These are phyloP conservation scores for Nipponia nippon DNA, from an alignment of 2,113 vertebrate species.

Conservation along the genomic window DNA sequence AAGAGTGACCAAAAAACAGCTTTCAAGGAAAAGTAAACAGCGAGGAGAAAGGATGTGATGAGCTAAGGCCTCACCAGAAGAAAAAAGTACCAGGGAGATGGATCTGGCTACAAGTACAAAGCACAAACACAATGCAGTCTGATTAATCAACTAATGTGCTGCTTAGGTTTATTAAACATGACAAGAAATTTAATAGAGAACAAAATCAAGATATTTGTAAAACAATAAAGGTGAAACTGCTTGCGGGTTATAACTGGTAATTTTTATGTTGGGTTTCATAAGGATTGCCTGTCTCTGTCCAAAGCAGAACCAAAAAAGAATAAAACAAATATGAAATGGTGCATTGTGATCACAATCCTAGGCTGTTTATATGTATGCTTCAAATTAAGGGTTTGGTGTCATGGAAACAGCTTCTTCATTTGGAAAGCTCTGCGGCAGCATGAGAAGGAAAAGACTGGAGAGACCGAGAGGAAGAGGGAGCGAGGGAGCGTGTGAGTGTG, in stretches of 20 bases:
- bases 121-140: background rate
- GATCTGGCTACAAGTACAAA: slow-evolving; percentile 12
- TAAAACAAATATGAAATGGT: slow-evolving; percentile 58
- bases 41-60: background rate
- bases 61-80: background rate
- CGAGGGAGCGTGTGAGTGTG: background rate
- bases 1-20: background rate
- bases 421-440: slow-evolving; percentile 69
- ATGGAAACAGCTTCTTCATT: slow-evolving; percentile 79
- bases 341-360: slow-evolving; percentile 52
- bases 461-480: background rate
- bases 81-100: background rate
- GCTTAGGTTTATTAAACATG: slow-evolving; percentile 50
- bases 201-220: slow-evolving; percentile 46
- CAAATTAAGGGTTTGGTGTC: slow-evolving; percentile 77
- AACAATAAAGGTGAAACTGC: background rate
- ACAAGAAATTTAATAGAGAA: slow-evolving; percentile 45
- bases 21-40: background rate
- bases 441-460: slow-evolving; percentile 36
- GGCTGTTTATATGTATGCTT: slow-evolving; percentile 68
- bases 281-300: background rate
- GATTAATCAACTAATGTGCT: slow-evolving; percentile 44
- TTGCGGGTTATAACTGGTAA: background rate
- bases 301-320: slow-evolving; percentile 9
- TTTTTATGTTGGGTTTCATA: slow-evolving; percentile 1